These are phyloP conservation scores for Xestoiulus laeticollis DNA, from an alignment of 2,888 invertebrate genomes.

Conservation along the genomic window DNA sequence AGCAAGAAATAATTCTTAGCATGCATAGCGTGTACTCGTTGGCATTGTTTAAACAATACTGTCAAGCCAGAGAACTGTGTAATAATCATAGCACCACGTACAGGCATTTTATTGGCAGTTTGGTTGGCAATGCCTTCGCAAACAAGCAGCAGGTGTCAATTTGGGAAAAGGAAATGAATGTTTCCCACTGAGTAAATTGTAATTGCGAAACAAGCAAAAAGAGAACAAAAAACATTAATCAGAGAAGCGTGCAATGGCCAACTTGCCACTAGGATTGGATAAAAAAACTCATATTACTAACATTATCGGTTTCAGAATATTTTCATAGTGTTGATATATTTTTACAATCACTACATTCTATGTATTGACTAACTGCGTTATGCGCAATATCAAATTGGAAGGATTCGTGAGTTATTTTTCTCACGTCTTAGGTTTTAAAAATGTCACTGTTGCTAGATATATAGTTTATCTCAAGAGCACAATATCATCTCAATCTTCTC, in stretches of 20 bases:
- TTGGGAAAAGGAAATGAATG: constrained; percentile 44
- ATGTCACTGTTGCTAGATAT: too few species aligned
- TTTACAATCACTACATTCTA: too few species aligned
- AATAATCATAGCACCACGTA: constrained; percentile 17
- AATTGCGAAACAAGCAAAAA: constrained; percentile 38
- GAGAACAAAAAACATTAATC: constrained; percentile 36
- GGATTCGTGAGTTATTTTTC: too few species aligned
- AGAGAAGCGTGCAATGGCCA: constrained; percentile 19
- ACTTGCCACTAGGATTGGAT: background rate
- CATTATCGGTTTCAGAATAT: too few species aligned
- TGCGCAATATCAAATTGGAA: too few species aligned
- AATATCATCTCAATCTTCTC: too few species aligned
- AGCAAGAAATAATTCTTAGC: background rate
- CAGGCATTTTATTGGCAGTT: constrained; percentile 15
- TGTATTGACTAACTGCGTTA: too few species aligned
- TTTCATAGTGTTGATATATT: too few species aligned
- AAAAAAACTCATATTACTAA: background rate
- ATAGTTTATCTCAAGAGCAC: too few species aligned
- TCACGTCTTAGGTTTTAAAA: too few species aligned
- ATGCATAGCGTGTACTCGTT: constrained; percentile 26
- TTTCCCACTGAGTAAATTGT: constrained; percentile 40
- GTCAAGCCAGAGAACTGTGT: constrained; percentile 14
- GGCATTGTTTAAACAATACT: constrained; percentile 10
- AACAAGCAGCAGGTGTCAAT: constrained; percentile 45
- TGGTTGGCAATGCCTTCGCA: constrained; percentile 27